Base-by-base conservation (phyloP, 1,140 invertebrate species). In the Neuroterus valhalla region DNA sequence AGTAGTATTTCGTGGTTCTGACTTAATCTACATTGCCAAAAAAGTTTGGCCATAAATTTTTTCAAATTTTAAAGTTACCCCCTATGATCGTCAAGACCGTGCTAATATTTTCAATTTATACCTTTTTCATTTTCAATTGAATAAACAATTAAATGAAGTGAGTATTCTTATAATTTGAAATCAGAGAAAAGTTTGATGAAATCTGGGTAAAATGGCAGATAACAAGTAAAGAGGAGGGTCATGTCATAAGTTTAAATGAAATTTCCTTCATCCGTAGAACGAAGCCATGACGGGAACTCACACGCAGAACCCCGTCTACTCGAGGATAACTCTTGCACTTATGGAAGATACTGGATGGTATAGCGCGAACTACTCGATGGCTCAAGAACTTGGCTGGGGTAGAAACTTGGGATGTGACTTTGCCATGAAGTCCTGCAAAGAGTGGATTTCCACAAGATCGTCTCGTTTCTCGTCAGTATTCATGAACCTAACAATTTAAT, bases 251-350 rank as follows among this genome's bases (percentile, higher is more conserved):
- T 50, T 17, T n/a, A 17, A 17, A 17, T 12, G 21, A 52, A 52
- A 52, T 21, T 76, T 72, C 26, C 17, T 66, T 26, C 45, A 46
- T 79, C 38, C 45, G 6, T 85, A 98, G 96, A 99, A 99, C 91
- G 98, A 99, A 92, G 98, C 98, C 0, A 99, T 99, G 98, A 99
- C 98, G 0, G 98, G 98, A 1, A 99, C 98, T 0, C 98, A 99
- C 86, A 99, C 98, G 0, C 98, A 99, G 89, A 98, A 99, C 91
- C 98, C 98, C 0, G 96, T 99, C 0, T 99, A 99, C 87, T 99
- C 98, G 1, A 91, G 97, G 50, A 95, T 99, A 75, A 99, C 98
- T 0, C 91, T 99, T 46, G 98, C 98, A 0, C 90, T 99, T 48
- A 97, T 99, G 96, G 98, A 99, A 90, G 98, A 99, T 86, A 99